Evolutionary conservation across 2,888 invertebrate species (phyloP), one percentile per base, ranked within the genome.

Genomic region (Lepeophtheirus nordmannii): DNA sequence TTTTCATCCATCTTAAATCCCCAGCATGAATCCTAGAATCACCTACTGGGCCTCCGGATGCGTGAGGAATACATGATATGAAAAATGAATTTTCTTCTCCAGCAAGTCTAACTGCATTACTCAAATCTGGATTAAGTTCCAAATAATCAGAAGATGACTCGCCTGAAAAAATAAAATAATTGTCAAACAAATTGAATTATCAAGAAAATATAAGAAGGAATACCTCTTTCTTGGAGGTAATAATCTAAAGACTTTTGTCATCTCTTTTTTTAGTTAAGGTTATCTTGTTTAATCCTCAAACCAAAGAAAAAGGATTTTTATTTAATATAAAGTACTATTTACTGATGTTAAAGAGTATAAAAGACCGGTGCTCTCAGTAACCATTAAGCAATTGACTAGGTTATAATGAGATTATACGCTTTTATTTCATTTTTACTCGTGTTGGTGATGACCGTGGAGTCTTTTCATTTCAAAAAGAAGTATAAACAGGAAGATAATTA

Each of bases 31-130:
- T 17, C 38, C 63, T 20, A 8, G 63, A 63, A 17, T 63, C 63
- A 5, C 63, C 56, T 3, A 63, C 63, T 3, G 63, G 63, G 12
- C 63, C 63, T 14, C 39, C 12, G 11, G 46, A 53, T n/a, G 63
- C 40, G 11, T 53, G 22, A 23, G 63, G 63, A 23, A 63, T 46
- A 53, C 63, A 63, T 12, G 63, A 63, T 22, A 63, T 63, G 53
- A 63, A 63, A 53, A 63, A 63, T 8, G 63, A 63, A 10, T 46
- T 63, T 14, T 63, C 63, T 23, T 63, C 56, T 22, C 63, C 63
- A 22, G 63, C 63, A 14, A 63, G 37, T 14, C 38, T 46, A 17
- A 53, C 53, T 53, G 53, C 63, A 22, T 22, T 22, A 11, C 10
- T 22, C 17, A 53, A 12, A 22, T 53, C 22, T 20, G 63, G 63